Conservation (phyloP, 2,797 vertebrate species). For the Danio kyathit region DNA sequence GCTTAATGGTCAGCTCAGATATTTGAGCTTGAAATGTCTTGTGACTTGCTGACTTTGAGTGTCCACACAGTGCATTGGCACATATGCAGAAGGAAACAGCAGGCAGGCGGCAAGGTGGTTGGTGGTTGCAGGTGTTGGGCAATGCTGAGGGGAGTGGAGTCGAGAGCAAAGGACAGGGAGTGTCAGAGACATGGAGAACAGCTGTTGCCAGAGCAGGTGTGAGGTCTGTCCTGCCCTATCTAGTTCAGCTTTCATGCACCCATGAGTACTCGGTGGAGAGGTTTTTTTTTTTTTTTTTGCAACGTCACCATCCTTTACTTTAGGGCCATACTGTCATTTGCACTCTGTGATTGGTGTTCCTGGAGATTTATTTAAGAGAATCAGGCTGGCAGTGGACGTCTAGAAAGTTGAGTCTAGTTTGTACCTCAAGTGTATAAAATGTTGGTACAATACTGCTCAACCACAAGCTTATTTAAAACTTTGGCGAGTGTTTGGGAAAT, state of each 20-base stretch:
- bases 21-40: background rate
- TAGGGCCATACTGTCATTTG: conserved; percentile 23
- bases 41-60: background rate
- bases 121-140: conserved; percentile 50
- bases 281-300: conserved; percentile 21
- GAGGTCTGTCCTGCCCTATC: conserved; percentile 46
- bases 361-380: conserved; percentile 49
- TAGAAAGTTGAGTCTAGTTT: conserved; percentile 31
- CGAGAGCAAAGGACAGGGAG: conserved; percentile 47
- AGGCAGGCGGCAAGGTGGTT: conserved; percentile 45
- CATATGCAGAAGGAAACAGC: conserved; percentile 39
- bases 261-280: conserved; percentile 42
- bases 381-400: conserved; percentile 42
- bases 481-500: conserved; percentile 28
- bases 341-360: conserved; percentile 39
- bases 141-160: conserved; percentile 25
- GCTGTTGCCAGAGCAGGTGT: conserved; percentile 64
- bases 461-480: conserved; percentile 55
- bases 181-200: conserved; percentile 58
- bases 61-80: conserved; percentile 1
- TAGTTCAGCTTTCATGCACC: conserved; percentile 48
- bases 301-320: conserved; percentile 12
- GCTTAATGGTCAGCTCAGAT: background rate
- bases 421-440: conserved; percentile 44
- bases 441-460: conserved; percentile 50